Base-by-base conservation (phyloP, 1,140 invertebrate species). In the Brachionus asplanchnoidis region DNA sequence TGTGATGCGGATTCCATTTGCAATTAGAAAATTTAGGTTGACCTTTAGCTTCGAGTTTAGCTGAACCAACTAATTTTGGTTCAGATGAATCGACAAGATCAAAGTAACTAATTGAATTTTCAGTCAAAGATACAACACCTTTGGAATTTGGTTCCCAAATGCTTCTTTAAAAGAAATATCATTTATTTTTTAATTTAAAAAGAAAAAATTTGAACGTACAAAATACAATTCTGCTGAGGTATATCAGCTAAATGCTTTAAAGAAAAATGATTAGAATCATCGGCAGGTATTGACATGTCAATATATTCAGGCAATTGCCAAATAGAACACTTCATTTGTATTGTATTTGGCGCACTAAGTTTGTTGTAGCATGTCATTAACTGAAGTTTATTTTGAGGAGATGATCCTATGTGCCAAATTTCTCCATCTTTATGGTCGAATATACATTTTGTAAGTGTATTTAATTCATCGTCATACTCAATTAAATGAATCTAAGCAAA, bases 351-450 rank as follows among this genome's bases (percentile, higher is more conserved):
- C 9, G 40, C 9, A 11, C 40, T 5, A 42, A 23, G 17, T 26
- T 46, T 77, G 17, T 82, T 82, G 26, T 82, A 82, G 60, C 79
- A 82, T 44, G 79, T 82, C 11, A 82, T 26, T 40, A 82, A 56
- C n/a, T 82, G 79, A 26, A 65, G 32, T 82, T 82, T 82, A 46
- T 82, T 82, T 42, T 82, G 79, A 23, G 80, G 80, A 28, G 80
- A 68, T 26, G 80, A 68, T 42, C 32, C 56, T 12, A 84, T 84
- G n/a, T 68, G 80, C 80, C 80, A 84, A 42, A 84, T 73, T 84
- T 84, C 80, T 42, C 80, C 80, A 14, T 50, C 44, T 70, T 68
- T 32, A 44, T 84, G 80, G 23, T 66, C 66, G 26, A 46, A 84
- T 9, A 84, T 84, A n/a, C 56, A 68, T 84, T 84, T 84, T 1